Evolutionary conservation across 1,140 invertebrate species (phyloP).

Genomic region (Piezodorus guildinii): DNA sequence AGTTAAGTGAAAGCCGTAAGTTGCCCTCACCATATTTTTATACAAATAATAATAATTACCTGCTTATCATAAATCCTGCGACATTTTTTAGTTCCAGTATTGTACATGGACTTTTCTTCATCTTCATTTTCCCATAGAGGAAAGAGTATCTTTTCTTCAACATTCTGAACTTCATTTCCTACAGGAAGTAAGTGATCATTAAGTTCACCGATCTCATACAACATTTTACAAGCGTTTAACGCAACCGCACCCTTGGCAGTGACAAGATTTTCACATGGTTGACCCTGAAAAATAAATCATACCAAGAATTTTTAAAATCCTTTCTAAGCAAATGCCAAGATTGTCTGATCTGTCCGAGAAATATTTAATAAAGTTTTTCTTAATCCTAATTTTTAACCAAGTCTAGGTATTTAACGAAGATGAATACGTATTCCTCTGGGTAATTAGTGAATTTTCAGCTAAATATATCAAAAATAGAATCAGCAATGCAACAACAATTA

Average conservation of each 20-base stretch:
- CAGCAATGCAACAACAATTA: no score
- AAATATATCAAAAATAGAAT: no score
- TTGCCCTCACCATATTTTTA: no score
- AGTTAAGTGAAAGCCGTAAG: no score
- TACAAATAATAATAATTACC: constrained; percentile 30
- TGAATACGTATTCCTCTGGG: no score
- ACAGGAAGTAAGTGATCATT: constrained; percentile 59
- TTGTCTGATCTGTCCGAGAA: no score
- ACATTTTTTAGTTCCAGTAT: constrained; percentile 56
- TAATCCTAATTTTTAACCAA: no score
- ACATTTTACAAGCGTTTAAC: constrained; percentile 54
- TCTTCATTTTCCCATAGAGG: constrained; percentile 41
- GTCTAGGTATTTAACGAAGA: no score
- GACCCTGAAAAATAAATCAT: constrained; percentile 45
- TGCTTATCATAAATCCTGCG: constrained; percentile 60
- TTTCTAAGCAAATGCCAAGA: no score
- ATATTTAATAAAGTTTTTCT: no score
- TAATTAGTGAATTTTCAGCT: no score
- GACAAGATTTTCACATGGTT: constrained; percentile 42
- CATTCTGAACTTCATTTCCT: constrained; percentile 31
- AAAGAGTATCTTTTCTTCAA: constrained; percentile 33
- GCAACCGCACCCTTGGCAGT: constrained; percentile 71
- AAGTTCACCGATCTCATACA: constrained; percentile 65
- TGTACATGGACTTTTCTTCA: constrained; percentile 29
- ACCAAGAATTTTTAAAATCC: no score